A percentile compares a stretch with the other conserved stretches of the same genome.
Evolutionary conservation across 2,888 invertebrate species (phyloP).

Genomic region (Hemistola chrysoprasaria): DNA sequence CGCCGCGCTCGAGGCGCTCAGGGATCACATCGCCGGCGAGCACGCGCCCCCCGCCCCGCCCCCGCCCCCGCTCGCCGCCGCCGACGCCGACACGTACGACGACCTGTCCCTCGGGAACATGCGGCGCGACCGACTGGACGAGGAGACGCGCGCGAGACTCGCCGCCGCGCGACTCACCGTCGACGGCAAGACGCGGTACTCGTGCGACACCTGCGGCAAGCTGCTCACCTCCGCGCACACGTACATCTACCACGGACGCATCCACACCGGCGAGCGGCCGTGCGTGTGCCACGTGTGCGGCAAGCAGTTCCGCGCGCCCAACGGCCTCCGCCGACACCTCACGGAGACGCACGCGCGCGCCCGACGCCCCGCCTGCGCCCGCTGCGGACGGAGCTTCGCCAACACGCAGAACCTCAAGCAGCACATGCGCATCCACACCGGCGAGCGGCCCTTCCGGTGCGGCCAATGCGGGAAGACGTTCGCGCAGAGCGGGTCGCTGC

Average conservation of each 20-base stretch:
- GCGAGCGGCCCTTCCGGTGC: slow-evolving; percentile 82
- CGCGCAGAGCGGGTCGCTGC: slow-evolving; percentile 85
- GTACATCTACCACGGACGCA: slow-evolving; percentile 83
- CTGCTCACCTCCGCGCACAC: slow-evolving; percentile 83
- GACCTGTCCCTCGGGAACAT: slow-evolving; percentile 62
- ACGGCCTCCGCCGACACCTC: slow-evolving; percentile 83
- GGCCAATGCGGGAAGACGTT: slow-evolving; percentile 84
- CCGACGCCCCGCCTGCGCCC: slow-evolving; percentile 81
- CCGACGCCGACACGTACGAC: slow-evolving; percentile 48
- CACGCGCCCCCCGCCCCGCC: slow-evolving; percentile 32
- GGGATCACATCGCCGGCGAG: slow-evolving; percentile 47
- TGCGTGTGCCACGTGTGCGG: slow-evolving; percentile 86
- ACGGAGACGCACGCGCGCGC: slow-evolving; percentile 84
- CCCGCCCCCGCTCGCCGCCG: slow-evolving; percentile 30
- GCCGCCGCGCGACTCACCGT: too few species aligned
- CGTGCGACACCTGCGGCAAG: slow-evolving; percentile 82
- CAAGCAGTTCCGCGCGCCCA: slow-evolving; percentile 85
- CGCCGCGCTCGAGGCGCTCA: slow-evolving; percentile 54
- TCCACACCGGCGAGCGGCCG: slow-evolving; percentile 85
- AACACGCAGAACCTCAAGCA: slow-evolving; percentile 83
- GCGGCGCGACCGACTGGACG: slow-evolving; percentile 59
- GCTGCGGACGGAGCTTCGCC: slow-evolving; percentile 81
- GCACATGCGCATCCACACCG: slow-evolving; percentile 83
- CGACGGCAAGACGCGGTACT: slow-evolving; percentile 60
- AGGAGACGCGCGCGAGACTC: slow-evolving; percentile 54